Evolutionary conservation across 2,888 invertebrate species (phyloP).

Genomic region (Oscheius onirici): DNA sequence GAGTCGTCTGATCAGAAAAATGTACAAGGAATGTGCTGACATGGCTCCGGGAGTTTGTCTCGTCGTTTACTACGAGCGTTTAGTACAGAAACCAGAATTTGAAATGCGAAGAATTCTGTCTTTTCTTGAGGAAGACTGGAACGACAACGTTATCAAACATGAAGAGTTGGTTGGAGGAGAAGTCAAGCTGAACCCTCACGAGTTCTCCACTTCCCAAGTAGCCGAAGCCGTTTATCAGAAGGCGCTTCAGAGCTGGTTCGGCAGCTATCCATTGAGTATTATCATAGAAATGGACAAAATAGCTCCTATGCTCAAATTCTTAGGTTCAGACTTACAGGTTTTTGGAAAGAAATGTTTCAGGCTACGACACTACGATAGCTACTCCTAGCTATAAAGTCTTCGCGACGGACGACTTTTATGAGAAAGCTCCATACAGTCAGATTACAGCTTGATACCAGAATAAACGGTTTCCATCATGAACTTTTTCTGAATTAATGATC

Average conservation of each 20-base stretch:
- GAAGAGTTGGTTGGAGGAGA: conserved; percentile 46
- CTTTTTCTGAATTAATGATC: too few relatives aligned
- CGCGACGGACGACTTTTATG: conserved; percentile 11
- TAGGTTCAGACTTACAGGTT: not conserved
- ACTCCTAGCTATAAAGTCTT: conserved; percentile 21
- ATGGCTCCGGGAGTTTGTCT: conserved; percentile 38
- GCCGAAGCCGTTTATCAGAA: conserved; percentile 39
- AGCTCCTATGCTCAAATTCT: conserved; percentile 35
- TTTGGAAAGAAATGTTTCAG: not conserved
- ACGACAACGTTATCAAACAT: conserved; percentile 78
- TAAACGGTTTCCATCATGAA: too few relatives aligned
- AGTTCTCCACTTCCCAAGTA: conserved; percentile 49
- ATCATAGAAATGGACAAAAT: conserved; percentile 34
- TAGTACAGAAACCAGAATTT: conserved; percentile 88
- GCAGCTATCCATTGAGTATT: conserved; percentile 38
- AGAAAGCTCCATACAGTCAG: not conserved
- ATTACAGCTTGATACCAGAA: too few relatives aligned
- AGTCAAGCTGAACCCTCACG: conserved; percentile 75
- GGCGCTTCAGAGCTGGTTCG: conserved; percentile 45
- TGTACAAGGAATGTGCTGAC: conserved; percentile 86
- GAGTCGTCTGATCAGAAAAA: conserved; percentile 82
- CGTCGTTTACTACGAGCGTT: conserved; percentile 89
- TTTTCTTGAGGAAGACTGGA: conserved; percentile 91
- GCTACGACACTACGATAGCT: conserved; percentile 17
- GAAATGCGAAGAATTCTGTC: conserved; percentile 87